Evolutionary conservation across 2,888 invertebrate genomes (phyloP), one percentile per base, ranked within the genome.

Genomic region (Pachymerium ferrugineum): DNA sequence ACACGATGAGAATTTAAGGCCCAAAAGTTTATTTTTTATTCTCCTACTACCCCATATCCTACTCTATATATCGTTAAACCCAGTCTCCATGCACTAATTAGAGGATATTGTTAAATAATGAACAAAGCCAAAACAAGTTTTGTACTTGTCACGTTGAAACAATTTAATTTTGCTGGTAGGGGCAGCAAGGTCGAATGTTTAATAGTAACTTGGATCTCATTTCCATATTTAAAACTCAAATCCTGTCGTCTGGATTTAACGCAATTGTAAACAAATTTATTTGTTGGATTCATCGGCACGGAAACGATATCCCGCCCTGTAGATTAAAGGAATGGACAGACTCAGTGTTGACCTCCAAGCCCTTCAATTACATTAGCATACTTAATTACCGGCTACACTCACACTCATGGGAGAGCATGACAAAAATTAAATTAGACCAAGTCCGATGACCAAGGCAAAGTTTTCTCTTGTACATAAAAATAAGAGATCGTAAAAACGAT

Each of bases 121-220:
- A 54, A 54, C 47, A 54, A 54, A 54, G 4, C 47, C 22, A 54
- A 54, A 54, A 54, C 47, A 54, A 54, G 47, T 54, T 54, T 54
- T 54, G 47, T 22, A 54, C 19, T 54, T 54, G 47, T 54, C 47
- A 54, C 22, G 47, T 54, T 19, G 47, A 4, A 54, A 54, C 47
- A 54, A 22, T 54, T 54, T 54, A 54, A 54, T 54, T 54, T 54
- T 19, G 10, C 47, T 19, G 47, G 47, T 54, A 6, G 10, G 47
- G 47, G 22, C 47, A 19, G 19, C 19, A 54, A 16, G 47, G 47
- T 54, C 47, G 47, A 22, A 22, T 54, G 47, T 10, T 54, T 19
- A 54, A 54, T 54, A 54, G 22, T 54, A 54, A 54, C 19, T 54
- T 10, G 1, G n/a, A n/a, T 54, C 47, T 54, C 47, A 16, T 54